Evolutionary conservation across 1,140 invertebrate genomes (phyloP), one percentile per base, ranked within the genome.

Genomic region (Pseudobourletiella spinata): DNA sequence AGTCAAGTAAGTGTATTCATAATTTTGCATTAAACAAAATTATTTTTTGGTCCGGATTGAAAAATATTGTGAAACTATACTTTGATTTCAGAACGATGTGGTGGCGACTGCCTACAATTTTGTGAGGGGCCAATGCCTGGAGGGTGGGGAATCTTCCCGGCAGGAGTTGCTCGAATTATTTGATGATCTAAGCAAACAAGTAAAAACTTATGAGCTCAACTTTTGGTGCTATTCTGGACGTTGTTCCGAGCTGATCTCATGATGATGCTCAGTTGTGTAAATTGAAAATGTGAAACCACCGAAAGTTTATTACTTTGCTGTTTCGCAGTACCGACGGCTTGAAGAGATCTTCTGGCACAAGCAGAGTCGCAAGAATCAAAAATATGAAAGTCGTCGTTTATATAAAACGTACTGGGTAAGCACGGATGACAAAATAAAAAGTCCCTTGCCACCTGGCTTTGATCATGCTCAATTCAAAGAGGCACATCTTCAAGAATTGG

Each of bases 91-190:
- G 62, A 44, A 46, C n/a, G 57, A 65, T 30, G 22, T 48, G 1
- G 57, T 65, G 26, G 30, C 20, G 18, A 29, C 42, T 26, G 26
- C 51, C 11, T 65, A 65, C 22, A 44, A 65, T 30, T 56, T 39
- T 6, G 55, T 39, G 0, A n/a, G 57, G 44, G 25, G 57, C 14
- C 32, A 32, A 35, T 18, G 3, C 15, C 2, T 22, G 0, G 25
- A 32, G 8, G 6, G 20, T 28, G 6, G 26, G 2, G 58, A 61
- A 8, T 30, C 29, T 28, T 22, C 42, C 22, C 50, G 32, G 2
- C 1, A 56, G 0, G 24, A 57, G 14, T 30, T 65, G 15, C 14
- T 48, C 3, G 42, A 35, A 4, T 28, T 65, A 14, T 65, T 44
- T 43, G 63, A 65, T 39, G 35, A 35, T 20, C 15, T 39, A 2